Conservation (phyloP, 2,797 vertebrate species). For the Anolis apletophallus region DNA sequence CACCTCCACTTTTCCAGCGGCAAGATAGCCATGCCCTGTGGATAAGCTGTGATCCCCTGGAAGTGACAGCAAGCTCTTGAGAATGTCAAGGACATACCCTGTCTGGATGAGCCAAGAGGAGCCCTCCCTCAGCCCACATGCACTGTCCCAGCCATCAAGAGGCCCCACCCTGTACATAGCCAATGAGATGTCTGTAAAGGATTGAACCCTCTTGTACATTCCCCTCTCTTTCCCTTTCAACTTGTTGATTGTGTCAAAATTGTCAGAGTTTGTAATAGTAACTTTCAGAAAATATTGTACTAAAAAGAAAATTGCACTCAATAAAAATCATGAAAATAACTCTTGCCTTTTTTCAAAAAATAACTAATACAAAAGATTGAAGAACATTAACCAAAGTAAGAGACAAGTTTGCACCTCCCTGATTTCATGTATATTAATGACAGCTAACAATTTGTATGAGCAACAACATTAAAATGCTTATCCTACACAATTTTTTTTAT, state of each 20-base stretch:
- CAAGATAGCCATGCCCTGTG: constrained; percentile 6
- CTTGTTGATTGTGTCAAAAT: constrained; percentile 82
- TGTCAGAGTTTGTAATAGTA: constrained; percentile 83
- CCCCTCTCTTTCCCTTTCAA: constrained; percentile 54
- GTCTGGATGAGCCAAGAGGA: constrained; percentile 12
- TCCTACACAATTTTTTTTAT: neutral
- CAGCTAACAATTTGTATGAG: neutral
- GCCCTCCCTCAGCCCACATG: constrained; percentile 26
- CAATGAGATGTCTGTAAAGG: constrained; percentile 73
- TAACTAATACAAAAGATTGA: neutral
- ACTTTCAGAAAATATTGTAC: constrained; percentile 80
- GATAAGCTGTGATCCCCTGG: constrained; percentile 25
- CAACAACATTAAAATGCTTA: neutral
- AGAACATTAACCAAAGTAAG: neutral
- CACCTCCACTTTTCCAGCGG: constrained; percentile 28
- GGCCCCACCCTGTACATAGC: constrained; percentile 70
- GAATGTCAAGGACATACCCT: neutral
- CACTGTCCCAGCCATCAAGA: constrained; percentile 37
- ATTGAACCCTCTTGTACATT: constrained; percentile 65
- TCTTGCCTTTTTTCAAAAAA: constrained; percentile 1
- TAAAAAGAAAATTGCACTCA: constrained; percentile 84
- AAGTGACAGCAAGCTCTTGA: neutral
- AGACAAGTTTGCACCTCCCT: neutral
- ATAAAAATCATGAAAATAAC: constrained; percentile 78
- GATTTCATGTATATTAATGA: neutral